These are phyloP conservation scores for Platysternon megacephalum DNA, from an alignment of 2,113 vertebrate genomes.

Conservation along the genomic window DNA sequence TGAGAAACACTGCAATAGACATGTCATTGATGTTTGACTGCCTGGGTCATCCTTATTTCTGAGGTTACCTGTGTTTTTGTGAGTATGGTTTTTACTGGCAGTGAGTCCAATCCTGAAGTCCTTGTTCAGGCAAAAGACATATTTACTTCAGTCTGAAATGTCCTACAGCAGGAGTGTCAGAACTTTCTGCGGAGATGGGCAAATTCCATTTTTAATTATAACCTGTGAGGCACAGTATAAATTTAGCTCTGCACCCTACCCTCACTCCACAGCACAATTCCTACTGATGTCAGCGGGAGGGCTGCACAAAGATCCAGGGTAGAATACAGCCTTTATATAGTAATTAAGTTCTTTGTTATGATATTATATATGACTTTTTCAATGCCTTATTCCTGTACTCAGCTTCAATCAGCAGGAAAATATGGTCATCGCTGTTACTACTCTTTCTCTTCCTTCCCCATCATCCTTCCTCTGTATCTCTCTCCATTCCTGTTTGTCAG, in stretches of 20 bases:
- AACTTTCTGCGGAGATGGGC: neutral
- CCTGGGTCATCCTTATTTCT: neutral
- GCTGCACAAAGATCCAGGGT: neutral
- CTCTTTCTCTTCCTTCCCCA: neutral
- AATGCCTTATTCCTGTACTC: neutral
- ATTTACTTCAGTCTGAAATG: neutral
- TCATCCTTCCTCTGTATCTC: neutral
- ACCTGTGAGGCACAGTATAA: neutral
- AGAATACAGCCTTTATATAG: neutral
- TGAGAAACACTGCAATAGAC: neutral
- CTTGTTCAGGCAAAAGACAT: neutral
- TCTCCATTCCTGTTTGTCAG: neutral
- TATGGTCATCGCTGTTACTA: neutral
- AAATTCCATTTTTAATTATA: neutral
- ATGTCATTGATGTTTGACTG: neutral
- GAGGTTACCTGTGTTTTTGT: neutral
- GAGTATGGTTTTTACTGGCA: neutral
- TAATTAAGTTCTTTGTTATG: neutral
- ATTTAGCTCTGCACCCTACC: neutral
- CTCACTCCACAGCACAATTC: neutral
- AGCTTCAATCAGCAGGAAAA: neutral
- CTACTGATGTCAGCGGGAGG: neutral
- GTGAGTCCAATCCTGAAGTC: neutral
- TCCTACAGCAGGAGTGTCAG: neutral
- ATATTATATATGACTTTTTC: neutral